phyloP scores from a whole-genome alignment of 2,888 invertebrate species.

The Boloria euphrosyne region DNA sequence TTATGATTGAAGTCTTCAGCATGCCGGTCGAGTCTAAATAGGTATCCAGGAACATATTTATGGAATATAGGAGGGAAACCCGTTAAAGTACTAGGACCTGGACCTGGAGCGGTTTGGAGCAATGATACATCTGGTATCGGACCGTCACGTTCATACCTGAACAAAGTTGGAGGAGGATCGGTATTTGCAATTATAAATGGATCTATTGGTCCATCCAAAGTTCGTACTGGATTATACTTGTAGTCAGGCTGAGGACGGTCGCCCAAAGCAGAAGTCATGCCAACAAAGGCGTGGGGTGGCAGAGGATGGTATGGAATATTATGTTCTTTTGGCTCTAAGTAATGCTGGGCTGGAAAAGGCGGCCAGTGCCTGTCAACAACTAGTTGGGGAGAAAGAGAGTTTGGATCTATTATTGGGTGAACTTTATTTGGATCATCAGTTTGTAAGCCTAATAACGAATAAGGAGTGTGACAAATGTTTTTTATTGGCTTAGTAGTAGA shows the following conservation, averaged over 20 bases:
- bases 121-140: slow-evolving; percentile 70
- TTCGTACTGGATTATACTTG: slow-evolving; percentile 68
- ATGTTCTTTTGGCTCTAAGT: slow-evolving; percentile 65
- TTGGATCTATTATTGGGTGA: slow-evolving; percentile 65
- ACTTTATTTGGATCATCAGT: slow-evolving; percentile 61
- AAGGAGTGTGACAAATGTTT: slow-evolving; percentile 59
- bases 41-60: slow-evolving; percentile 76
- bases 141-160: slow-evolving; percentile 72
- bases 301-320: slow-evolving; percentile 65
- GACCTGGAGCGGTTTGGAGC: slow-evolving; percentile 58
- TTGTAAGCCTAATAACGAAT: slow-evolving; percentile 71
- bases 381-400: slow-evolving; percentile 68
- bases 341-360: slow-evolving; percentile 75
- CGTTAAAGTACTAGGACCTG: slow-evolving; percentile 71
- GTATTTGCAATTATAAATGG: slow-evolving; percentile 64
- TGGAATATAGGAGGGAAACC: slow-evolving; percentile 77
- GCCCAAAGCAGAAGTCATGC: slow-evolving; percentile 73
- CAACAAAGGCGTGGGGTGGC: slow-evolving; percentile 70
- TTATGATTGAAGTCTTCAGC: slow-evolving; percentile 74
- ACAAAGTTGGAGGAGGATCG: slow-evolving; percentile 66
- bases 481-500: slow-evolving; percentile 62
- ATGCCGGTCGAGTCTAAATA: slow-evolving; percentile 72
- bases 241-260: slow-evolving; percentile 69
- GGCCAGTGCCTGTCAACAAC: slow-evolving; percentile 72
- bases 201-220: slow-evolving; percentile 69